Evolutionary conservation across 2,888 invertebrate species (phyloP), one percentile per base, ranked within the genome.

Genomic region (Rosalia funebris): DNA sequence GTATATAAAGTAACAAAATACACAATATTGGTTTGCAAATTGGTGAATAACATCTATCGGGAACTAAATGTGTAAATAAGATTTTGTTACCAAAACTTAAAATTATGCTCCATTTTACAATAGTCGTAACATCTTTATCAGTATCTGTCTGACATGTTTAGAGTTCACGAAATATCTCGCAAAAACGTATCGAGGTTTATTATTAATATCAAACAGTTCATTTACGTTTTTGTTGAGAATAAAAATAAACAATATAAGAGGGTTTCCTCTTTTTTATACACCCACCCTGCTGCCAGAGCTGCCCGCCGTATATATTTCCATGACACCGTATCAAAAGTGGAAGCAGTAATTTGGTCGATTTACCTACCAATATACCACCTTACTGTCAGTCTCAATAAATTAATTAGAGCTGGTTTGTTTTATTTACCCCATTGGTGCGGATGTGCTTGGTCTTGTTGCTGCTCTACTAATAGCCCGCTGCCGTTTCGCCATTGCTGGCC

Each of bases 401-500:
- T 80, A 81, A 79, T 80, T 79, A 80, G 80, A 80, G 81, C 81
- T 81, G 79, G 76, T 80, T 75, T 81, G 79, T 81, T 81, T 81
- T 81, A 79, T 80, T 80, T 80, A 75, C 77, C 79, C 77, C 73
- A 73, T 78, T 78, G 77, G 78, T 71, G 78, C 78, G 80, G 80
- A 80, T 80, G 79, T 78, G 76, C 81, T 81, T 81, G 81, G 80
- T 81, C 78, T 80, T 81, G 81, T 80, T 77, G 83, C 84, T 82
- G 79, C 77, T 77, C 79, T 81, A 81, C 81, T 82, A 82, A 81
- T 82, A 82, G 82, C 81, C 82, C 80, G 82, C 84, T 77, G 81
- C 84, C 80, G 84, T 83, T 79, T 83, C 85, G 78, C 83, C 84
- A 79, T 85, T 86, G 83, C 84, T 87, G 87, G 87, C 88, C 85